These are phyloP conservation scores for Coenobita brevimanus DNA, from an alignment of 1,140 invertebrate genomes.

Conservation along the genomic window DNA sequence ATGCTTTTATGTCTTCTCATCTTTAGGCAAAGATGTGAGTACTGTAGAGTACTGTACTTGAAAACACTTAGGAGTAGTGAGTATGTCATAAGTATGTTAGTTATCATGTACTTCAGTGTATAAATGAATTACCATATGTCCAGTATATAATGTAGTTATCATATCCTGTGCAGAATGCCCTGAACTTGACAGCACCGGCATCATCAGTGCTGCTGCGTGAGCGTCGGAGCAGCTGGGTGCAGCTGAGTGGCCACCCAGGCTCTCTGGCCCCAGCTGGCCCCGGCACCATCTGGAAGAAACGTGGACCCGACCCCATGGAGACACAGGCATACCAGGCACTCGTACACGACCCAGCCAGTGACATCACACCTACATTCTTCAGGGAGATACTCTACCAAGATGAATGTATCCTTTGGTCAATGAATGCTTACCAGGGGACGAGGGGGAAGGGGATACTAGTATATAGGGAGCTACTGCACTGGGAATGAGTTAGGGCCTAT, in stretches of 20 bases:
- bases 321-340: slow-evolving; percentile 86
- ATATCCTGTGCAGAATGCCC: slow-evolving; percentile 82
- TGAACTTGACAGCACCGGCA: slow-evolving; percentile 93
- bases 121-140: too few species aligned
- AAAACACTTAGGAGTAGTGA: too few species aligned
- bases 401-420: slow-evolving; percentile 79
- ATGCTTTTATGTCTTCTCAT: too few species aligned
- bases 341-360: slow-evolving; percentile 83
- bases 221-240: slow-evolving; percentile 81
- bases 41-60: too few species aligned
- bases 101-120: too few species aligned
- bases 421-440: neutral
- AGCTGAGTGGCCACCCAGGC: slow-evolving; percentile 93
- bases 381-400: slow-evolving; percentile 89
- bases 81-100: too few species aligned
- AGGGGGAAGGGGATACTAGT: neutral
- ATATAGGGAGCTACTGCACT: too few species aligned
- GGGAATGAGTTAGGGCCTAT: too few species aligned
- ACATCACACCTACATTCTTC: slow-evolving; percentile 90
- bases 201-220: slow-evolving; percentile 89
- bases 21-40: too few species aligned
- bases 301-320: slow-evolving; percentile 76
- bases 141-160: neutral
- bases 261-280: slow-evolving; percentile 94
- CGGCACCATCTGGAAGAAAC: slow-evolving; percentile 94